Evolutionary conservation across 2,113 vertebrate genomes (phyloP).

Genomic region (Setophaga petechia): DNA sequence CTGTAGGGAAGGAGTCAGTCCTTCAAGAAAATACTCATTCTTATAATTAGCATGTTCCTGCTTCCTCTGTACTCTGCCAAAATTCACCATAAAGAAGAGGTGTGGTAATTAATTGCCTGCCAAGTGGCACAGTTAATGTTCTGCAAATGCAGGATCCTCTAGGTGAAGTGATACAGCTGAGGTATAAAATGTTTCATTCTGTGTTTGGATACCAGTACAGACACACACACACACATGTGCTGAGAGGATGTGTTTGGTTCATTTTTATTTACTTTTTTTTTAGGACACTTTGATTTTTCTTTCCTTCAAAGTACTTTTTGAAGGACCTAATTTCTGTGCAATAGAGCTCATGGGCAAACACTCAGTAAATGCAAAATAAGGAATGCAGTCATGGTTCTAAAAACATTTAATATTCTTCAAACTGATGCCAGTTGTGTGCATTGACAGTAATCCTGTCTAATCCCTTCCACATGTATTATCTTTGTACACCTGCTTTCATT

Average conservation of each 20-base stretch:
- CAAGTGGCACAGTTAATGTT: not conserved
- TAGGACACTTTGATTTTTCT: not conserved
- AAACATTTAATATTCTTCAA: slow-evolving; percentile 13
- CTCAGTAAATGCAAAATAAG: slow-evolving; percentile 5
- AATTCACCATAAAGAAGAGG: not conserved
- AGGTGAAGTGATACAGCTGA: not conserved
- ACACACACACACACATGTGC: not conserved
- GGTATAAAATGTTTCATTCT: not conserved
- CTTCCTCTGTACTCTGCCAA: not conserved
- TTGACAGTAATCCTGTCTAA: slow-evolving; percentile 39
- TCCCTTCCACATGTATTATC: not conserved
- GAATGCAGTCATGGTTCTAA: slow-evolving; percentile 4
- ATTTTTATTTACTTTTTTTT: not conserved
- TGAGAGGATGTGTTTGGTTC: not conserved
- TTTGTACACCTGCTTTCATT: slow-evolving; percentile 41
- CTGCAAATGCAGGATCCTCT: not conserved
- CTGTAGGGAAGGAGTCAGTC: not conserved
- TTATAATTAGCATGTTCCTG: not conserved
- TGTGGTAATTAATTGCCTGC: not conserved
- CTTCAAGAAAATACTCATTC: not conserved
- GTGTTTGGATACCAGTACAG: not conserved
- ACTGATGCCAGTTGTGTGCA: not conserved
- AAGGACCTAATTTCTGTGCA: not conserved
- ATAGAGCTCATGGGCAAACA: not conserved
- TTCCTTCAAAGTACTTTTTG: not conserved